These are phyloP conservation scores for Desmodus rotundus DNA, from an alignment of 2,113 vertebrate species.

Conservation along the genomic window DNA sequence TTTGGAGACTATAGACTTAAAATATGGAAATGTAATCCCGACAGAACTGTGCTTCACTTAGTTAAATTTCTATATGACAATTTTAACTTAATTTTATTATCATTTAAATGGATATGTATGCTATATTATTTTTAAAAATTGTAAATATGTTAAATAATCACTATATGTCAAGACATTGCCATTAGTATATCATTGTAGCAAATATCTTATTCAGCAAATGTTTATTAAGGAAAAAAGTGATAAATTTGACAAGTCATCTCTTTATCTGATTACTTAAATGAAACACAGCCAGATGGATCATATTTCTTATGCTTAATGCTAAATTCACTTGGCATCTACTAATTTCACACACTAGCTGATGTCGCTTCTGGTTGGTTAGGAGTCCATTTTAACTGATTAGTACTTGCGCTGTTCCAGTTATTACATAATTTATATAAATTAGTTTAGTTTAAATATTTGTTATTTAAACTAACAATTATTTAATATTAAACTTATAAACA, in stretches of 20 bases:
- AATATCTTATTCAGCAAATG: neutral
- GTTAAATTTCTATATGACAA: neutral
- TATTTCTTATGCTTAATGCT: neutral
- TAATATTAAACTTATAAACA: neutral
- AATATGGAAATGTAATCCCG: neutral
- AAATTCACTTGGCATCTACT: neutral
- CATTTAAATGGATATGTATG: neutral
- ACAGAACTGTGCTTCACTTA: neutral
- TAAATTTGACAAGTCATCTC: neutral
- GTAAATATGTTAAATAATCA: conserved; percentile 63
- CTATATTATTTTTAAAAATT: neutral
- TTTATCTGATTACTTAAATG: neutral
- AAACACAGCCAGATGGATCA: neutral
- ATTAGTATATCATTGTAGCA: neutral
- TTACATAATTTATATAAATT: neutral
- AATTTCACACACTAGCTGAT: no score
- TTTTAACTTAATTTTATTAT: neutral
- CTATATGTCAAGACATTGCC: neutral
- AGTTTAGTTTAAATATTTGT: neutral
- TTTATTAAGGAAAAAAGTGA: neutral
- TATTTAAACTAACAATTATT: neutral
- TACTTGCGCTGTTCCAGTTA: neutral
- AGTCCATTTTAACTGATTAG: neutral
- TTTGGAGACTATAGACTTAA: neutral
- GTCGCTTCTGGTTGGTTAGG: neutral